These are phyloP conservation scores for Chondrosia reniformis DNA, from an alignment of 37 sponge, comb jelly and placozoan genomes.

Conservation along the genomic window DNA sequence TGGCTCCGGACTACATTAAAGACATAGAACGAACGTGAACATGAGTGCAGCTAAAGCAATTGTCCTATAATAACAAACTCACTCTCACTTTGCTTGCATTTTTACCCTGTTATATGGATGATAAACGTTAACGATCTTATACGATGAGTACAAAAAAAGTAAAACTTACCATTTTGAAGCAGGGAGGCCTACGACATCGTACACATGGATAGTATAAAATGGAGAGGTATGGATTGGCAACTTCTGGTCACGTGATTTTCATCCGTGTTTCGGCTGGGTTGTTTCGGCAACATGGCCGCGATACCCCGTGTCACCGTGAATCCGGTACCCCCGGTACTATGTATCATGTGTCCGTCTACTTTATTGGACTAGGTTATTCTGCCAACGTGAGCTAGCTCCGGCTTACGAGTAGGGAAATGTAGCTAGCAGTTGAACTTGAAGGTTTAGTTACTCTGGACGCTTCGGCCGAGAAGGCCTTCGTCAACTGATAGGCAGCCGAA, in stretches of 20 bases:
- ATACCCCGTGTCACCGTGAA: too few relatives aligned
- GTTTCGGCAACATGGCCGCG: not conserved
- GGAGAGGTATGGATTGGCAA: not conserved
- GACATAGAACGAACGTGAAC: too few relatives aligned
- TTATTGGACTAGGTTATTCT: not conserved
- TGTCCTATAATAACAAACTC: too few relatives aligned
- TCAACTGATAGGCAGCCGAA: not conserved
- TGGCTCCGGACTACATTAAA: too few relatives aligned
- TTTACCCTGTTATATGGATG: too few relatives aligned
- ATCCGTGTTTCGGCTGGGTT: not conserved
- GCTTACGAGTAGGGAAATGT: not conserved
- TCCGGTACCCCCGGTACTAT: not conserved
- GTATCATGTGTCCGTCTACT: not conserved
- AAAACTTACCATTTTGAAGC: too few relatives aligned
- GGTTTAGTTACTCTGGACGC: not conserved
- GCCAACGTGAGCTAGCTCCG: not conserved
- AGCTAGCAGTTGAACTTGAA: not conserved
- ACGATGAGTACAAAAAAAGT: too few relatives aligned
- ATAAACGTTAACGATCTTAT: too few relatives aligned
- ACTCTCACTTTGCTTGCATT: too few relatives aligned
- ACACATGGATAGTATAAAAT: slow-evolving; percentile 1
- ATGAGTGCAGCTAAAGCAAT: too few relatives aligned
- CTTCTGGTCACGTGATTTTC: not conserved
- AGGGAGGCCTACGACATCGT: too few relatives aligned
- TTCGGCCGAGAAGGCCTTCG: not conserved